phyloP scores from a whole-genome alignment of 2,797 vertebrate genomes.

The Falco peregrinus region DNA sequence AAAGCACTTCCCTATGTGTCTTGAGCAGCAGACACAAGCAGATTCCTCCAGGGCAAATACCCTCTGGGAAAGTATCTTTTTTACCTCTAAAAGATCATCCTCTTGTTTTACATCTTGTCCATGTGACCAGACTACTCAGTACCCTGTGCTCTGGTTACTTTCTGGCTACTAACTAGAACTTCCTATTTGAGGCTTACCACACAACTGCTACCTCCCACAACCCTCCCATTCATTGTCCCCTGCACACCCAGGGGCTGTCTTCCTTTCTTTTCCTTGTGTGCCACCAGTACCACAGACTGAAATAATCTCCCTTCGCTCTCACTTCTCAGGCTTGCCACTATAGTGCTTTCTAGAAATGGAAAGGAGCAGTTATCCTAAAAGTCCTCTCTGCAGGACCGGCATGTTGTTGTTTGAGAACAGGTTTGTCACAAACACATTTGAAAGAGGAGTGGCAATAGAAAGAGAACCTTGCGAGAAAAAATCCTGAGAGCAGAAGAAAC shows the following conservation, averaged over 20 bases:
- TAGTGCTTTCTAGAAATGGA: background rate
- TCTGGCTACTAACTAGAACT: background rate
- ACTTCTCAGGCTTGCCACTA: background rate
- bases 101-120: background rate
- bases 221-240: background rate
- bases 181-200: background rate
- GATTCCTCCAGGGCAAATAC: background rate
- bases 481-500: background rate
- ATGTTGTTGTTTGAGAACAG: background rate
- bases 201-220: background rate
- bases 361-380: background rate
- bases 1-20: background rate
- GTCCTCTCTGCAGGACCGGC: background rate
- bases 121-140: background rate
- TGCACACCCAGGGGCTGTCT: background rate
- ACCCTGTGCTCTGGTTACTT: background rate
- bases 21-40: too few species aligned
- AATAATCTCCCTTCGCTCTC: background rate
- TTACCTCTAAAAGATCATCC: background rate
- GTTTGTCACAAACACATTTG: background rate
- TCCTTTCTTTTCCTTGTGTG: background rate
- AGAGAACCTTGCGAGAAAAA: background rate
- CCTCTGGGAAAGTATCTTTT: background rate
- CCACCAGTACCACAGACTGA: background rate
- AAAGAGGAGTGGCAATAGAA: background rate